These are phyloP conservation scores for Cercopithecus mona DNA, from an alignment of 2,113 vertebrate species.

Conservation along the genomic window DNA sequence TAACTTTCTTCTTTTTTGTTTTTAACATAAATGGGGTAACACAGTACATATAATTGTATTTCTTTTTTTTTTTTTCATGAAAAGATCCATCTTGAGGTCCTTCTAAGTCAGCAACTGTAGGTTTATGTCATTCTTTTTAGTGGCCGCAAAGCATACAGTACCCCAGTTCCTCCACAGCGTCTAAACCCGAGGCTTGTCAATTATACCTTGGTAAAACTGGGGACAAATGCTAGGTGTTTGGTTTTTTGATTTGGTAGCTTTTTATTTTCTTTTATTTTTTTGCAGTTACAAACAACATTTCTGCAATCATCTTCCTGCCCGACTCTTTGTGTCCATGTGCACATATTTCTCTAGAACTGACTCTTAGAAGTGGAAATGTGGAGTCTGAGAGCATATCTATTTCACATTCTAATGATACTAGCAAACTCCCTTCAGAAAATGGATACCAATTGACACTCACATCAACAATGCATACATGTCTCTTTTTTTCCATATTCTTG, in stretches of 20 bases:
- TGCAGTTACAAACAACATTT: background rate
- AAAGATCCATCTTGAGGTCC: background rate
- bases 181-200: background rate
- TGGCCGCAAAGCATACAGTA: no score
- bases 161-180: rapidly evolving
- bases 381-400: background rate
- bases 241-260: background rate
- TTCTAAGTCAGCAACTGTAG: no score
- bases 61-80: background rate
- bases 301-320: background rate
- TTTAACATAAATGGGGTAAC: background rate
- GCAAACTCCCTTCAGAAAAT: background rate
- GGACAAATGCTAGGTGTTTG: background rate
- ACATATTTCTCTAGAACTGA: background rate
- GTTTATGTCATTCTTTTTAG: no score
- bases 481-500: background rate
- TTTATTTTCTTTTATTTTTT: background rate
- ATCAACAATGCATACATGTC: background rate
- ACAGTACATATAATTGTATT: background rate
- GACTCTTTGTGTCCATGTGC: rapidly evolving
- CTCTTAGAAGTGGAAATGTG: background rate
- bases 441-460: background rate
- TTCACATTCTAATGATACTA: background rate
- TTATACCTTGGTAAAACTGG: background rate
- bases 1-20: background rate